Base-by-base conservation (phyloP, 2,797 vertebrate genomes). In the Chiroxiphia lanceolata region DNA sequence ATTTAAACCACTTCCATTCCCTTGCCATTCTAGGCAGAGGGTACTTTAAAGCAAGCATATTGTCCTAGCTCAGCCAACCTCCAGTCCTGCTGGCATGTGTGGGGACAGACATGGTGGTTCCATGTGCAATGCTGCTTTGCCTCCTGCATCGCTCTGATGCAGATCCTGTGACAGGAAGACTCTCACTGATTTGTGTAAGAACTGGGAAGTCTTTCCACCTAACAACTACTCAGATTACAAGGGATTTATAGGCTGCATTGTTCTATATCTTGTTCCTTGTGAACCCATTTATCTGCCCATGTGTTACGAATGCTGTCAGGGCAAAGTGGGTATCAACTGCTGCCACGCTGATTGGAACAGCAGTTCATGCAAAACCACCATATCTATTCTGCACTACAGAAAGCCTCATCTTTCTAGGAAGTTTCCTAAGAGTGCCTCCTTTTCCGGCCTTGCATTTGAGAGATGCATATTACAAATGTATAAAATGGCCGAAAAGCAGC, bases 111-210 rank as follows among this genome's bases (percentile, higher is more conserved):
- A 27, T 0, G 13, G 25, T 4, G 25, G 45, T 27, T 78, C 61
- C 27, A 45, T 3, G 11, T 26, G 31, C 68, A 74, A 3, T 5
- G 33, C 72, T 71, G 53, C 61, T 86, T 60, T 88, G 79, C 72
- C 44, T 44, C 34, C 50, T 59, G 56, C 60, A 53, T 11, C 0
- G 0, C 47, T 54, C 33, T 21, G 42, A 50, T n/a, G n/a, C 0
- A 0, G 18, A 54, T 34, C 56, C 40, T 34, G 26, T 9, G 38
- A 33, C 1, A 2, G 33, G 33, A 83, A 69, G 54, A 40, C 33
- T 45, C 36, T 47, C 21, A 21, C 14, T 16, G 36, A 67, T 45
- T 51, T 70, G 15, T 29, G 15, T 27, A 54, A 70, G 60, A 63
- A 45, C 48, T 33, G 54, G n/a, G 44, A 87, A 78, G 36, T 7